Percentiles rank a stretch among this genome's conserved stretches.
Evolutionary conservation across 2,797 vertebrate species (phyloP).

Genomic region (Alosa sapidissima): DNA sequence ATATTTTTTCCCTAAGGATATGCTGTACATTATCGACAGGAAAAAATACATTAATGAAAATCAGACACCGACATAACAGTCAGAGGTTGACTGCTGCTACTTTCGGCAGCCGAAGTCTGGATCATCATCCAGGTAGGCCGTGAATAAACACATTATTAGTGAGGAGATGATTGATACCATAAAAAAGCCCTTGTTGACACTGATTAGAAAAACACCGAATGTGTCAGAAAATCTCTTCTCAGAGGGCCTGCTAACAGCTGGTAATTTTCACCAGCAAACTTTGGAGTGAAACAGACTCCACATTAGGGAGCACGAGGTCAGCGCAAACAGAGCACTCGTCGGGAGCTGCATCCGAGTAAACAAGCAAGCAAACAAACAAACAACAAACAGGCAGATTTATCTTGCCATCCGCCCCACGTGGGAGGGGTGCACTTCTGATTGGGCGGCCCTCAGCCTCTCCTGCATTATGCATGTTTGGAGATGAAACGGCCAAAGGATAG

Average conservation of each 20-base stretch:
- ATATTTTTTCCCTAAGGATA: slow-evolving; percentile 1
- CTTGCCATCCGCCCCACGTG: slow-evolving; percentile 60
- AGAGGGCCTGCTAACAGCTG: slow-evolving; percentile 54
- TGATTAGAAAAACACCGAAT: not conserved
- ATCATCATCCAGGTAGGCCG: not conserved
- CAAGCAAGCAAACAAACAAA: slow-evolving; percentile 61
- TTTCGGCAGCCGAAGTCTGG: not conserved
- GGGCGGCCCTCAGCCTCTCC: slow-evolving; percentile 61
- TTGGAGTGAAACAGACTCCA: slow-evolving; percentile 36
- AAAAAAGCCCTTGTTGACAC: not conserved
- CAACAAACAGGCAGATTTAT: slow-evolving; percentile 45
- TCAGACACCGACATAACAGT: not conserved
- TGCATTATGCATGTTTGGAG: slow-evolving; percentile 71
- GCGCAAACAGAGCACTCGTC: slow-evolving; percentile 55
- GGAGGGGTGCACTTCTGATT: slow-evolving; percentile 72
- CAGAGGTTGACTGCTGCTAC: not conserved
- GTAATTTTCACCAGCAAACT: slow-evolving; percentile 64
- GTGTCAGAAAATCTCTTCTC: slow-evolving; percentile 5
- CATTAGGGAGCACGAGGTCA: slow-evolving; percentile 53
- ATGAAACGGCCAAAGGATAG: slow-evolving; percentile 64
- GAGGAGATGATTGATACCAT: not conserved
- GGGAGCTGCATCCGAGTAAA: slow-evolving; percentile 42
- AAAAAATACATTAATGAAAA: not conserved
- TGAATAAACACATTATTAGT: not conserved
- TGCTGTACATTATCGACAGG: not conserved